These are phyloP conservation scores for Zosterops pallidus DNA, from an alignment of 2,113 vertebrate species.

Conservation along the genomic window DNA sequence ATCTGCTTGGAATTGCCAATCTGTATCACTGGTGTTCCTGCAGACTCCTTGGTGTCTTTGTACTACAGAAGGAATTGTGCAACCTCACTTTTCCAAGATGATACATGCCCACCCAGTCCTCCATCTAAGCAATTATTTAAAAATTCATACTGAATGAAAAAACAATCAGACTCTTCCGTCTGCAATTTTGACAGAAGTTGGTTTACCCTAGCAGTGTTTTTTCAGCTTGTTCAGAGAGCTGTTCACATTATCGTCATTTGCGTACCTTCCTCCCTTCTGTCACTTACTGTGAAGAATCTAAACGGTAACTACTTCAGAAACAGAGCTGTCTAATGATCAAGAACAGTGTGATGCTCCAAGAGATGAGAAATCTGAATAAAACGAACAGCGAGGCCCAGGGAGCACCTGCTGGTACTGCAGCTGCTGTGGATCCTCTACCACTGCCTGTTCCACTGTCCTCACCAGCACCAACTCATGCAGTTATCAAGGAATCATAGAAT, in stretches of 20 bases:
- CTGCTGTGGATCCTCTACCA: not conserved
- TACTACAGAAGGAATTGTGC: not conserved
- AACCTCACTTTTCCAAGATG: not conserved
- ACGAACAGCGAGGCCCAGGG: not conserved
- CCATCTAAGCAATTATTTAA: not conserved
- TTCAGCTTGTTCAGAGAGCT: not conserved
- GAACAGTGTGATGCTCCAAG: not conserved
- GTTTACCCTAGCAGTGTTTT: not conserved
- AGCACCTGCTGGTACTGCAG: not conserved
- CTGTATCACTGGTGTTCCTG: not conserved
- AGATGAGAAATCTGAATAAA: not conserved
- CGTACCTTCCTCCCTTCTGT: not conserved
- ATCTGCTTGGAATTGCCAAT: not conserved
- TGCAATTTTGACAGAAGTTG: not conserved
- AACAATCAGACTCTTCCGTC: not conserved
- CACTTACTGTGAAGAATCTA: not conserved
- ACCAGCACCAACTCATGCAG: rapidly evolving
- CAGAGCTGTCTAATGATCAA: not conserved
- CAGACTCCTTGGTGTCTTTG: not conserved
- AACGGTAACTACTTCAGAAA: not conserved
- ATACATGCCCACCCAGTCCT: not conserved
- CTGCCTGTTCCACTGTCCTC: not conserved
- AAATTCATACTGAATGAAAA: not conserved
- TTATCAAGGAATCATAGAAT: rapidly evolving
- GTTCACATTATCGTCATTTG: rapidly evolving